Percentiles rank a stretch among this genome's conserved stretches.
phyloP scores from a whole-genome alignment of 2,888 invertebrate species.

The Papilio demoleus region DNA sequence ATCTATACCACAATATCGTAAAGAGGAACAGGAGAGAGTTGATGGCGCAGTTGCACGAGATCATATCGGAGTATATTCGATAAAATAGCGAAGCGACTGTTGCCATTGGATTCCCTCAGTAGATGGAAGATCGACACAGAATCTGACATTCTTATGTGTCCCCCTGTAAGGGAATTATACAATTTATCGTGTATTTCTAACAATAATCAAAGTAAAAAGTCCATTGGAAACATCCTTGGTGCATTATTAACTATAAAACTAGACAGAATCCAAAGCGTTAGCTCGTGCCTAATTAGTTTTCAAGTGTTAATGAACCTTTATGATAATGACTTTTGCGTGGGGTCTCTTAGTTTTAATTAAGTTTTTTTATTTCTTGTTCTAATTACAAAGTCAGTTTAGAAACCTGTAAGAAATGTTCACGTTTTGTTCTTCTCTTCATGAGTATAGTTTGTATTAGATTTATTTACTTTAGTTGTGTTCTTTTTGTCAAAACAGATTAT shows the following conservation, averaged over 20 bases:
- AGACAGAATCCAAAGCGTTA: conserved; percentile 25
- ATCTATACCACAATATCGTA: too few species aligned
- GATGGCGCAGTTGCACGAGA: too few species aligned
- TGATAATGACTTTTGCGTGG: conserved; percentile 32
- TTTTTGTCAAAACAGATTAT: too few species aligned
- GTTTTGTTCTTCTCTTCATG: neutral
- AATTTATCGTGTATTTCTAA: neutral
- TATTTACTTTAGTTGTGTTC: neutral
- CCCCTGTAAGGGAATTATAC: neutral
- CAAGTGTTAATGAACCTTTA: conserved; percentile 33
- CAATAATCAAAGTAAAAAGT: neutral
- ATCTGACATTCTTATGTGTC: neutral
- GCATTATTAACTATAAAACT: conserved; percentile 15
- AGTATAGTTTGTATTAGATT: neutral
- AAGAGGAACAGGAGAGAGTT: too few species aligned
- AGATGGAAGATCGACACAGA: too few species aligned
- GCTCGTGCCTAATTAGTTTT: conserved; percentile 30
- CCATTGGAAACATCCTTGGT: neutral
- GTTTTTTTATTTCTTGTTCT: conserved; percentile 8
- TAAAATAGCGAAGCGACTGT: too few species aligned
- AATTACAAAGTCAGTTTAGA: conserved; percentile 6
- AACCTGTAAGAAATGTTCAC: conserved; percentile 15
- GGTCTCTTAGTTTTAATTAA: conserved; percentile 28
- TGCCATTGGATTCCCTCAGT: too few species aligned
- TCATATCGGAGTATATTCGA: too few species aligned